These are phyloP conservation scores for Lepus americanus DNA, from an alignment of 2,113 vertebrate species.

Conservation along the genomic window DNA sequence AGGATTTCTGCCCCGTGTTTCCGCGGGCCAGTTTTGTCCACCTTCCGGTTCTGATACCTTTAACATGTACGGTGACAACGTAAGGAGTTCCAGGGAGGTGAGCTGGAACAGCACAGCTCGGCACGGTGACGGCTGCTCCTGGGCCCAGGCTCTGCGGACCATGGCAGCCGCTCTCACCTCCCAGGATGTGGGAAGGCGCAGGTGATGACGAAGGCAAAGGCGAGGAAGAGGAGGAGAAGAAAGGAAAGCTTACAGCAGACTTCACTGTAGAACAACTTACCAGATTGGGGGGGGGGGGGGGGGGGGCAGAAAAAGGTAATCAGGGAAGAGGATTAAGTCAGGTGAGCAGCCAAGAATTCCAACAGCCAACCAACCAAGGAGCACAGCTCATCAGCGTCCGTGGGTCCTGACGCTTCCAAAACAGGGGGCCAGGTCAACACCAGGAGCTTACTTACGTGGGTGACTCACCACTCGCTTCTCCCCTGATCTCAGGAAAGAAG, in stretches of 20 bases:
- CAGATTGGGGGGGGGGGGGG: not conserved
- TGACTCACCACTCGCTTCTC: not conserved
- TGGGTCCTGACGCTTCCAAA: not conserved
- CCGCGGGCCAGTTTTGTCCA: not conserved
- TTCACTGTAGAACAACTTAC: not conserved
- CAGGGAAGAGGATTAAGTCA: not conserved
- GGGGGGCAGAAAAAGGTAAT: not conserved
- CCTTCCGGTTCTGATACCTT: not conserved
- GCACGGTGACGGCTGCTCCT: not conserved
- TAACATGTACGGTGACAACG: not conserved
- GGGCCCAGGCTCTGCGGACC: not conserved
- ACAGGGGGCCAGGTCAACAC: not conserved
- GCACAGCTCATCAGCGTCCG: rapidly evolving
- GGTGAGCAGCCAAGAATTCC: not conserved
- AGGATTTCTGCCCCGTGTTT: not conserved
- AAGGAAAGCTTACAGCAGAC: not conserved
- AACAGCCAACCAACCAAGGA: not conserved
- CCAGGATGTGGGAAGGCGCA: no score
- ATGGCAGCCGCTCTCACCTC: no score
- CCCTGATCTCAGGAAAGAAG: not conserved
- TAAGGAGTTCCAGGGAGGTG: not conserved
- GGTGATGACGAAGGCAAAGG: not conserved
- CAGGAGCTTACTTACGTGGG: not conserved
- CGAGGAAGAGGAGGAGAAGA: not conserved
- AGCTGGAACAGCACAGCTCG: not conserved